Evolutionary conservation across 2,797 vertebrate species (phyloP), one percentile per base, ranked within the genome.

Genomic region (Rhinogobio ventralis): DNA sequence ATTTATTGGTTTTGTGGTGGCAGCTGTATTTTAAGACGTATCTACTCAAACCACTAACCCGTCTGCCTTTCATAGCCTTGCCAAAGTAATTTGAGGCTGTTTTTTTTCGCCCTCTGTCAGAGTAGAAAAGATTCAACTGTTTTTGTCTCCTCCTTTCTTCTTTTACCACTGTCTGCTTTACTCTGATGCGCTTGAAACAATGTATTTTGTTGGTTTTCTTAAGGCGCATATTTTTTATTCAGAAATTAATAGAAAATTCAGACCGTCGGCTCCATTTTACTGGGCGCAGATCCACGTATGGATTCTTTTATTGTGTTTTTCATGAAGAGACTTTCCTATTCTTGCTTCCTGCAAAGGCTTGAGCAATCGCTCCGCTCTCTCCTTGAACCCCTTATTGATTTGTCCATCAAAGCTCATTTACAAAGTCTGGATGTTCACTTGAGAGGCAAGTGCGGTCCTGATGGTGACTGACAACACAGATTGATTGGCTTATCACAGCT

Each of bases 21-120:
- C 91, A 93, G 93, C 92, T 94, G 92, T 92, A 95, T 95, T 94
- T 96, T 94, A 94, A 95, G 93, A 93, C 92, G 93, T 93, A 94
- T 95, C 95, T 93, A 94, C 93, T 94, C 90, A 91, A 94, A 95
- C 94, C 94, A 83, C 94, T 90, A 92, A 92, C 91, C 90, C 86
- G 91, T 88, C 94, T 90, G 88, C 83, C 94, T 95, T 95, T 95
- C 91, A 94, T 93, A 91, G 93, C 88, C 67, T 85, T 79, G 94
- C 94, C 94, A 93, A 94, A 93, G 93, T 95, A 93, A 94, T 95
- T 95, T 94, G 91, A 94, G 93, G 93, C 92, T 77, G 23, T 60
- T 69, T 60, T 82, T 85, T 81, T 79, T 84, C 46, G 73, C 28
- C 89, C 91, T 87, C 91, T 93, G 93, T 94, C 85, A 90, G 93